Conservation (phyloP, 2,797 vertebrate genomes). For the Enteromius afrohamiltoni region DNA sequence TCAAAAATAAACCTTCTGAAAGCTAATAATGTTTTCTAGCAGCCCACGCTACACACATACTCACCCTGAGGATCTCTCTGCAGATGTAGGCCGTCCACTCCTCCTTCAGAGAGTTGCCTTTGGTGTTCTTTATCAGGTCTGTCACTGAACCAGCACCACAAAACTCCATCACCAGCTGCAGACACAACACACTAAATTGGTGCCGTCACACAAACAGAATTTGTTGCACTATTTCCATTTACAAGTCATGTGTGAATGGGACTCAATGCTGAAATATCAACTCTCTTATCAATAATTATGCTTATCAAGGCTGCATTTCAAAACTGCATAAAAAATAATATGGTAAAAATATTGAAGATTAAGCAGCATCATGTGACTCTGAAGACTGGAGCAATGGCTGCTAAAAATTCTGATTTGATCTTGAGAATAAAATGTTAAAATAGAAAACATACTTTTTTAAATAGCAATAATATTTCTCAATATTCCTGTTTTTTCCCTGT, state of each 20-base stretch:
- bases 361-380: not conserved
- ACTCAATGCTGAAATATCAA: constrained; percentile 3
- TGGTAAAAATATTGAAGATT: not conserved
- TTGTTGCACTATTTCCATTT: not conserved
- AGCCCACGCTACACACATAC: constrained; percentile 47
- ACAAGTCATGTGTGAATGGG: not conserved
- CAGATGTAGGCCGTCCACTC: constrained; percentile 98
- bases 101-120: constrained; percentile 95
- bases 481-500: no score
- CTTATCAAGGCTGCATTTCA: not conserved
- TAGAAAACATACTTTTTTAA: no score
- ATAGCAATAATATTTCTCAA: no score
- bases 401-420: not conserved
- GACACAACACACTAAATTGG: not conserved
- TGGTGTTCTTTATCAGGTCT: constrained; percentile 97
- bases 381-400: not conserved
- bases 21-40: not conserved
- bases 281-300: not conserved
- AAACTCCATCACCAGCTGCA: constrained; percentile 97
- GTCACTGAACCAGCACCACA: constrained; percentile 95
- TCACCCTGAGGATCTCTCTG: constrained; percentile 94
- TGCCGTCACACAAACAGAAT: no score
- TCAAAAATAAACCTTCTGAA: not conserved
- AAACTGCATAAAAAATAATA: not conserved
- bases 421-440: not conserved